These are phyloP conservation scores for Lasioglossum lativentre DNA, from an alignment of 2,888 invertebrate species.

Conservation along the genomic window DNA sequence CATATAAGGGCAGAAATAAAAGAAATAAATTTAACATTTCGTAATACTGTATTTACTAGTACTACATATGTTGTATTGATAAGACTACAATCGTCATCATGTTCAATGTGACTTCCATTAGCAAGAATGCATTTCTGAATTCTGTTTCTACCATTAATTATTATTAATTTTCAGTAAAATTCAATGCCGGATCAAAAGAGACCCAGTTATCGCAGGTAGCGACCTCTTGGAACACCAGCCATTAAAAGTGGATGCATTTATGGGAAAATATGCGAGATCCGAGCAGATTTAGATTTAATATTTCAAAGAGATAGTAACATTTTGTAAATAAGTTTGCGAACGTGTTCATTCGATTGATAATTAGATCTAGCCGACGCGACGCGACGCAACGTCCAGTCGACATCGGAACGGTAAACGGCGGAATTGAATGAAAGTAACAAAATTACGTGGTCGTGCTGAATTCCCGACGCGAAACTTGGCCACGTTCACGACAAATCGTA, in stretches of 20 bases:
- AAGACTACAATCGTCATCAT: too few species aligned
- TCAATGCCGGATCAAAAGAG: too few species aligned
- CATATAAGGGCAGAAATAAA: too few species aligned
- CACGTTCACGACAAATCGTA: slow-evolving; percentile 19
- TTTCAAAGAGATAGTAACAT: neutral
- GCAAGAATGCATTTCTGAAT: too few species aligned
- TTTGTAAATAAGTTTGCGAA: neutral
- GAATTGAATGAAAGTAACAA: slow-evolving; percentile 1
- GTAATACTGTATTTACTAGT: too few species aligned
- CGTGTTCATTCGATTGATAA: neutral
- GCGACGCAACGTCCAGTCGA: neutral
- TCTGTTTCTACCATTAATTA: too few species aligned
- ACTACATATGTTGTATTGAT: too few species aligned
- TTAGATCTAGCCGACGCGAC: neutral
- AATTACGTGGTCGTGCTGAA: neutral
- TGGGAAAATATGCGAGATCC: neutral
- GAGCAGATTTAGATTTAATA: neutral
- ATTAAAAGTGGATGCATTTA: neutral
- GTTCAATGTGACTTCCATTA: too few species aligned
- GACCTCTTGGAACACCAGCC: neutral
- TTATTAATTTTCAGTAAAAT: too few species aligned
- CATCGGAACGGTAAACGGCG: neutral
- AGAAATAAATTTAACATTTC: too few species aligned
- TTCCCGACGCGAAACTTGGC: slow-evolving; percentile 39
- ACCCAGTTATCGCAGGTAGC: too few species aligned